These are phyloP conservation scores for Istiophorus platypterus DNA, from an alignment of 2,113 vertebrate species.

Conservation along the genomic window DNA sequence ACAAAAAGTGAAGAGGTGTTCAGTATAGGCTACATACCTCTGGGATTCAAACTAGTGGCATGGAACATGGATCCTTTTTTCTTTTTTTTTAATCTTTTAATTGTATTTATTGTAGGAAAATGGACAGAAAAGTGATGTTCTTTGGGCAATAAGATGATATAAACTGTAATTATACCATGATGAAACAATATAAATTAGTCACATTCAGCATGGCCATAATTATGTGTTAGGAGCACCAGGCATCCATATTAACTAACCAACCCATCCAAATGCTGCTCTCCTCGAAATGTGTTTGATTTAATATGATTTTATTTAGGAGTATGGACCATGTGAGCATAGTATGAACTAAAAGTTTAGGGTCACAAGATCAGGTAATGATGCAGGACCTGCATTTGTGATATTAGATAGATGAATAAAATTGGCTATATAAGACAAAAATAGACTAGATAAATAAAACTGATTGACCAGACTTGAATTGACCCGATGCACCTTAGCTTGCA, in stretches of 20 bases:
- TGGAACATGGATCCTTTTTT: background rate
- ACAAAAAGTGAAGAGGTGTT: background rate
- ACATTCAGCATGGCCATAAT: too few species aligned
- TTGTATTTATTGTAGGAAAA: background rate
- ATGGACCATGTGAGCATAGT: background rate
- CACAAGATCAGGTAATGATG: background rate
- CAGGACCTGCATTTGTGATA: background rate
- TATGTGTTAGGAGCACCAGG: too few species aligned
- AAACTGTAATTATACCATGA: background rate
- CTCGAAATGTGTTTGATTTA: too few species aligned
- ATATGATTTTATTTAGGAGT: background rate
- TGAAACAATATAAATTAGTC: too few species aligned
- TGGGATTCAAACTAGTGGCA: background rate
- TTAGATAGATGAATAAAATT: too few species aligned
- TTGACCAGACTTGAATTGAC: too few species aligned
- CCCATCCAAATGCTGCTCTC: too few species aligned
- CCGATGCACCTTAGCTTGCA: background rate
- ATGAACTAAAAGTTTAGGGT: background rate
- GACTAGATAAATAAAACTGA: too few species aligned
- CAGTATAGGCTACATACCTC: background rate
- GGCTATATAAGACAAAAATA: too few species aligned
- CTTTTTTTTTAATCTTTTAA: background rate
- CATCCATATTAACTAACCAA: too few species aligned
- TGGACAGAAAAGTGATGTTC: background rate
- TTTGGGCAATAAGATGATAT: background rate